Percentiles rank a stretch among this genome's conserved stretches.
Evolutionary conservation across 2,888 invertebrate genomes (phyloP).

Genomic region (Troilus luridus): DNA sequence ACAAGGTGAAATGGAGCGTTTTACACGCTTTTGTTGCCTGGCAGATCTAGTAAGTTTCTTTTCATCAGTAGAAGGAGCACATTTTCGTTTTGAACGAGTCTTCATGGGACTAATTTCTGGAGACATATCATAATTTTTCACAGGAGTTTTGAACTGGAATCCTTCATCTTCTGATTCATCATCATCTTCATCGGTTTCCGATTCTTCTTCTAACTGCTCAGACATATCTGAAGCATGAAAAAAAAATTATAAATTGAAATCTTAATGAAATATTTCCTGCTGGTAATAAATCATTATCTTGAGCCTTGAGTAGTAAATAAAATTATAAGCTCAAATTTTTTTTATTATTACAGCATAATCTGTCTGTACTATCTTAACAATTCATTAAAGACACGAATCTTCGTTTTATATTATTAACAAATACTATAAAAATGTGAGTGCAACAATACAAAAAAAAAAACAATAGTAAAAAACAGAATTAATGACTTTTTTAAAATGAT

Average conservation of each 20-base stretch:
- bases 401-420: too few species aligned
- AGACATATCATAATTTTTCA: constrained; percentile 47
- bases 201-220: not conserved
- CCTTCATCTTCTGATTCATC: constrained; percentile 42
- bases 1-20: constrained; percentile 51
- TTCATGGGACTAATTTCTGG: constrained; percentile 53
- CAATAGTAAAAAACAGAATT: too few species aligned
- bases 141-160: constrained; percentile 29
- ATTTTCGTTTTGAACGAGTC: constrained; percentile 50
- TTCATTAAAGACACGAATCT: too few species aligned
- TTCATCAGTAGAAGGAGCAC: constrained; percentile 38
- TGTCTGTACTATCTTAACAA: too few species aligned
- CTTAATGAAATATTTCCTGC: not conserved
- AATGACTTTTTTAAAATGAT: too few species aligned
- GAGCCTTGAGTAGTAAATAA: too few species aligned
- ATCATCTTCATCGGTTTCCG: constrained; percentile 50
- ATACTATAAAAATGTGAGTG: too few species aligned
- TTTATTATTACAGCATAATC: too few species aligned
- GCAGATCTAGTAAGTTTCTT: constrained; percentile 26
- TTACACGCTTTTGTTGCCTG: constrained; percentile 18
- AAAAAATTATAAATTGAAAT: not conserved
- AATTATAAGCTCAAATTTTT: too few species aligned
- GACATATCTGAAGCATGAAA: constrained; percentile 14
- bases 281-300: not conserved
- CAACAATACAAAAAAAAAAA: too few species aligned